Base-by-base conservation (phyloP, 2,888 invertebrate genomes). In the Ditylenchus weischeri region DNA sequence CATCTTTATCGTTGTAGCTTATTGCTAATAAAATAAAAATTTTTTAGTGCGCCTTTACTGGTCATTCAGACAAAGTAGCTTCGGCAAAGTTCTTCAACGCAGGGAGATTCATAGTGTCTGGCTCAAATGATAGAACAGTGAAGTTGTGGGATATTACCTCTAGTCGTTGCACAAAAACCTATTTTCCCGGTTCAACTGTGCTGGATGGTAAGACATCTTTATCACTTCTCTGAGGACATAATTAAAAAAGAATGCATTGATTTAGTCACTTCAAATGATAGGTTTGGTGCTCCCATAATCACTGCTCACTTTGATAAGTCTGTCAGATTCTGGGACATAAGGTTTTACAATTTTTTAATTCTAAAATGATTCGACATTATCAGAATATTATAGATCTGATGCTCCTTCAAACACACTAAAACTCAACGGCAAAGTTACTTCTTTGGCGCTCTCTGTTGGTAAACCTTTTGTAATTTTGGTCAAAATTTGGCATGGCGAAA, bases 261-360 rank as follows among this genome's bases (percentile, higher is more conserved):
- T 43, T 43, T 8, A 43, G 43, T 54, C 29, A 54, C 54, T 18
- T 54, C 71, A n/a, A 64, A 69, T 76, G 93, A 72, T 38, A 47
- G 63, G 8, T 51, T 21, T 35, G 64, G 49, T 15, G 47, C 47
- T 18, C 69, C 71, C 0, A 91, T 96, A 78, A 92, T 96, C 80
- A 94, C 94, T 80, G 95, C 95, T 35, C 98, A 99, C 86, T 95
- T 91, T 85, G 98, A 99, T 86, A 94, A 93, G 85, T 90, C 90
- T 82, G 90, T 98, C 78, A 88, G 95, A 64, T 86, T 98, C 85
- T 98, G 95, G 95, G 98, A 99, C 85, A 90, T 90, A 72, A 88
- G 96, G 79, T 62, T 63, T n/a, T 92, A 93, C 8, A 43, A 15
- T 2, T 15, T 43, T 43, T 43, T 2, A 15, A 3, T 43, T 43